Evolutionary conservation across 2,797 vertebrate genomes (phyloP), one percentile per base, ranked within the genome.

Genomic region (Apogon hyalosoma): DNA sequence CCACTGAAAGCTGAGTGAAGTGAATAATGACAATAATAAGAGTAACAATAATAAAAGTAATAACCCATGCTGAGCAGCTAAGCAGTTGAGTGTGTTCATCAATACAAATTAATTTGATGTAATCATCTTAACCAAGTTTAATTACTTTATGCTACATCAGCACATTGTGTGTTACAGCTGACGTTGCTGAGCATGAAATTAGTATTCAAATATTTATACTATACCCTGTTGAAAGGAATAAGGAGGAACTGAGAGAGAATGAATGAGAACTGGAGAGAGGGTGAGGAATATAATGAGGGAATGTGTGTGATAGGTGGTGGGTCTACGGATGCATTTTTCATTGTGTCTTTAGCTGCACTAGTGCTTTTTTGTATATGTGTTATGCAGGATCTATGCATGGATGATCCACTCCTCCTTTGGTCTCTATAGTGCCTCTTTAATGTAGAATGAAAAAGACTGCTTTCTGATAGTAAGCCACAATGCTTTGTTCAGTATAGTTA

Each of bases 81-180:
- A 74, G 72, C 63, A 63, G 55, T 18, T 83, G 74, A 80, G 63
- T 69, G 85, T 42, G 14, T 75, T 76, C 87, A 79, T 91, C 88
- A 83, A 90, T 88, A 86, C 70, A 79, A 75, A 87, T 86, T 82
- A 80, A 90, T 82, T 85, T 82, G 77, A 83, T 81, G 77, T 85
- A 86, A 90, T 89, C 84, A 40, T 83, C 79, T 86, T 87, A 86
- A 80, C 60, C 7, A 68, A 52, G 67, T 89, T 91, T 90, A 80
- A 92, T 89, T 87, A 82, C 85, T 82, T 82, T 81, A 82, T 87
- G 88, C 83, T 11, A 76, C 82, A 81, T 92, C 87, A 90, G 89
- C 87, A 90, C 71, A 79, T 69, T 24, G 71, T 69, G 33, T 36
- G 33, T 6, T 36, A 15, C 67, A 60, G 69, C 70, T 69, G 73